Percentiles rank a stretch among this genome's conserved stretches.
Conservation (phyloP, 2,888 invertebrate genomes). For the Sturmia bella region DNA sequence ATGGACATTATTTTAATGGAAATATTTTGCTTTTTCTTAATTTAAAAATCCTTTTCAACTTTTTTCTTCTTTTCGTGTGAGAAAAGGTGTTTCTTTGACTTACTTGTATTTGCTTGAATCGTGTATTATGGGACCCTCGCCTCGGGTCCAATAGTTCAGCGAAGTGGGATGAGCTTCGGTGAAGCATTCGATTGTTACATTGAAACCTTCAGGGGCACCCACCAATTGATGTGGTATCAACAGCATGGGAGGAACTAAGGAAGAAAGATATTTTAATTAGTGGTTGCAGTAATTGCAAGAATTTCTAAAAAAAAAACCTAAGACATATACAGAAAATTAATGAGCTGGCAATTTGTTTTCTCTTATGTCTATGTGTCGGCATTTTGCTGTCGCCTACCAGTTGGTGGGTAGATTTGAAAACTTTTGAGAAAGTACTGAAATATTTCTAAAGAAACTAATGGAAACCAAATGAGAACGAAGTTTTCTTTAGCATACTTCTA, state of each 20-base stretch:
- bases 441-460: too few relatives aligned
- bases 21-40: background rate
- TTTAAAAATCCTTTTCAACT: background rate
- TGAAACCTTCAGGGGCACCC: conserved; percentile 91
- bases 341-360: too few relatives aligned
- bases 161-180: conserved; percentile 97
- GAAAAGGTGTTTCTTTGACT: conserved; percentile 63
- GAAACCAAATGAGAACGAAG: too few relatives aligned
- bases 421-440: too few relatives aligned
- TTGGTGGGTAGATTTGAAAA: too few relatives aligned
- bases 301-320: background rate
- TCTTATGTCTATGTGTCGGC: too few relatives aligned
- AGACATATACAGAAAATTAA: too few relatives aligned
- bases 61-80: background rate
- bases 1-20: conserved; percentile 2
- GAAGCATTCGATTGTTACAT: conserved; percentile 93
- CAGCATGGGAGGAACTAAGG: conserved; percentile 93
- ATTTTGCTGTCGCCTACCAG: too few relatives aligned
- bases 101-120: conserved; percentile 91
- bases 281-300: background rate
- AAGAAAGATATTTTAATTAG: conserved; percentile 4
- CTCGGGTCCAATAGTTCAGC: conserved; percentile 94
- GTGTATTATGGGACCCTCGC: conserved; percentile 94
- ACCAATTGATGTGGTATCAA: conserved; percentile 95
- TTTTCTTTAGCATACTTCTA: too few relatives aligned